Percentiles rank a stretch among this genome's conserved stretches.
These are phyloP conservation scores for Catocala nupta DNA, from an alignment of 2,888 invertebrate species.

Conservation along the genomic window DNA sequence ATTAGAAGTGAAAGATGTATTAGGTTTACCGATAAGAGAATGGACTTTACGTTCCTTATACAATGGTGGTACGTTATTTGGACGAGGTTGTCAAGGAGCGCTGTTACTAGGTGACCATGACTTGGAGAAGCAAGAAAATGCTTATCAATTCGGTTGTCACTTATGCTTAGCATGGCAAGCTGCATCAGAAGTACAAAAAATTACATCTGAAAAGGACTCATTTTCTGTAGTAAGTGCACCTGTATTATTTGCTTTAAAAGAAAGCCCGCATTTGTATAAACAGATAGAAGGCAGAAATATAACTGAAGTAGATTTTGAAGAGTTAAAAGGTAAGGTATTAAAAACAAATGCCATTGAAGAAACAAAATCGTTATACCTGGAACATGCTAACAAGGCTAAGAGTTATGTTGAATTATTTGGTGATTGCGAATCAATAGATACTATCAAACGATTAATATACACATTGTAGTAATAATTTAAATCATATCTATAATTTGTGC, in stretches of 20 bases:
- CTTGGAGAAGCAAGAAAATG: conserved; percentile 89
- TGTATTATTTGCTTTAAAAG: conserved; percentile 92
- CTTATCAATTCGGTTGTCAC: conserved; percentile 93
- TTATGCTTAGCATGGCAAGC: conserved; percentile 94
- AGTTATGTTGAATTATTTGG: conserved; percentile 71
- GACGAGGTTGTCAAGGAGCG: conserved; percentile 94
- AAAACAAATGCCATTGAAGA: conserved; percentile 74
- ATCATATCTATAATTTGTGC: neutral
- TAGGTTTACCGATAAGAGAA: conserved; percentile 89
- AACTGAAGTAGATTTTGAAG: conserved; percentile 88
- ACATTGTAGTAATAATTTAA: conserved; percentile 56
- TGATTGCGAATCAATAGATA: conserved; percentile 70
- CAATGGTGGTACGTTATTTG: conserved; percentile 89
- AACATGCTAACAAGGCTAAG: conserved; percentile 72
- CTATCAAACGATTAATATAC: conserved; percentile 76
- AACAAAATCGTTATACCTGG: conserved; percentile 68
- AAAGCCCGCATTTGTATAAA: conserved; percentile 90
- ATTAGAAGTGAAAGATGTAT: conserved; percentile 69
- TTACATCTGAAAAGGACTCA: conserved; percentile 83
- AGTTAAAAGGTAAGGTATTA: conserved; percentile 73
- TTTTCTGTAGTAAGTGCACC: conserved; percentile 93
- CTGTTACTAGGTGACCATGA: conserved; percentile 91
- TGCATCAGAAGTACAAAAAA: conserved; percentile 73
- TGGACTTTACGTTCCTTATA: conserved; percentile 92
- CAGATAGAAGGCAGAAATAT: conserved; percentile 86